Conservation (phyloP, 1,140 invertebrate genomes). For the Temnothorax longispinosus region DNA sequence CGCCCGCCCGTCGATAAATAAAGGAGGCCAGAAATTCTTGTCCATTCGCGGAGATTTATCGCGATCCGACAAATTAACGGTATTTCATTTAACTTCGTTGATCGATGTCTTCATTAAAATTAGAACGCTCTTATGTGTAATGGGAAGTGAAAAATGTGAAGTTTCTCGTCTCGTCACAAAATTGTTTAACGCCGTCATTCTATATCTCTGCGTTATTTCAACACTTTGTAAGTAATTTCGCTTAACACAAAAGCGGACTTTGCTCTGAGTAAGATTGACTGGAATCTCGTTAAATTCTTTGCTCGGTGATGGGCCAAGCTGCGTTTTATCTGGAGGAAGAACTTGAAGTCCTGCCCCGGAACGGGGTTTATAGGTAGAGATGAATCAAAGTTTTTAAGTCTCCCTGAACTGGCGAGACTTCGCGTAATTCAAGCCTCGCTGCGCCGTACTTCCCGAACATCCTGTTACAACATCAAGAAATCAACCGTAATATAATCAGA, state of each 20-base stretch:
- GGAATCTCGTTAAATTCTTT: slow-evolving; percentile 50
- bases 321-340: slow-evolving; percentile 63
- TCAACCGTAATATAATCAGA: slow-evolving; percentile 34
- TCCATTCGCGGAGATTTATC: not conserved
- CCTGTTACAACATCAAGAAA: slow-evolving; percentile 51
- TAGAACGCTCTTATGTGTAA: not conserved
- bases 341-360: slow-evolving; percentile 53
- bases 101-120: not conserved
- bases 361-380: slow-evolving; percentile 65
- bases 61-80: not conserved
- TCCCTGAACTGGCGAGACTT: slow-evolving; percentile 70
- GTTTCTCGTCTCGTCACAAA: not conserved
- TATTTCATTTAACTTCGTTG: slow-evolving; percentile 10
- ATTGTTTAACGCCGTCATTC: not conserved
- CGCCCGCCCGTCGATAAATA: slow-evolving; percentile 35
- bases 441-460: slow-evolving; percentile 58
- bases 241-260: slow-evolving; percentile 41
- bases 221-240: slow-evolving; percentile 49
- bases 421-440: slow-evolving; percentile 74
- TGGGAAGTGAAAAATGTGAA: not conserved
- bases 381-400: slow-evolving; percentile 81
- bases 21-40: slow-evolving; percentile 16
- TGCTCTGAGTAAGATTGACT: slow-evolving; percentile 55
- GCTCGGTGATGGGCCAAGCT: slow-evolving; percentile 61
- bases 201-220: slow-evolving; percentile 4